phyloP scores from a whole-genome alignment of 2,113 vertebrate genomes.

The Etia nguti region DNA sequence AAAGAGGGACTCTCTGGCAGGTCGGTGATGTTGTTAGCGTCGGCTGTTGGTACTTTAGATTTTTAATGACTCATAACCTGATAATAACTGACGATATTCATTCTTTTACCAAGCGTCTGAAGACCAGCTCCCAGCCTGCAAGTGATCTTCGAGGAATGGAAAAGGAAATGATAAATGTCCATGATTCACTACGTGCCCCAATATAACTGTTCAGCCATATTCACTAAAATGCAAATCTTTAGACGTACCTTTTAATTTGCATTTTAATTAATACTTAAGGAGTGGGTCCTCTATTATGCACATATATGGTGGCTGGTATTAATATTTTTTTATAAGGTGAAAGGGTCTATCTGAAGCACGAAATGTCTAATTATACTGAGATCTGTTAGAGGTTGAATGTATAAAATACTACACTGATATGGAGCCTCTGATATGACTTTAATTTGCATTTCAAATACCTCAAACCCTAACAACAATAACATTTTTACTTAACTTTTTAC shows the following conservation, averaged over 20 bases:
- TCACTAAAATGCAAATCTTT: background rate
- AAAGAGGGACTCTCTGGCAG: conserved; percentile 58
- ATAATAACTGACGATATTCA: background rate
- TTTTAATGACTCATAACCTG: background rate
- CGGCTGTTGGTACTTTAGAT: background rate
- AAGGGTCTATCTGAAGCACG: background rate
- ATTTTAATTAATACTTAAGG: background rate
- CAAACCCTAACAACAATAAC: background rate
- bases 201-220: background rate
- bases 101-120: conserved; percentile 42
- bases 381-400: background rate
- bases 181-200: background rate
- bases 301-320: background rate
- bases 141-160: conserved; percentile 34
- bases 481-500: background rate
- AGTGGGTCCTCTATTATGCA: background rate
- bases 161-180: conserved; percentile 8
- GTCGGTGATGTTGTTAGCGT: conserved; percentile 19
- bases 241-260: background rate
- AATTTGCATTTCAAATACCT: background rate
- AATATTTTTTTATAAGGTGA: background rate
- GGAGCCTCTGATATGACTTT: background rate
- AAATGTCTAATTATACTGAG: background rate
- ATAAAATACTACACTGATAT: background rate
- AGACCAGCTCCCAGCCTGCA: conserved; percentile 24